phyloP scores from a whole-genome alignment of 2,888 invertebrate genomes.

The Cantharis rustica region DNA sequence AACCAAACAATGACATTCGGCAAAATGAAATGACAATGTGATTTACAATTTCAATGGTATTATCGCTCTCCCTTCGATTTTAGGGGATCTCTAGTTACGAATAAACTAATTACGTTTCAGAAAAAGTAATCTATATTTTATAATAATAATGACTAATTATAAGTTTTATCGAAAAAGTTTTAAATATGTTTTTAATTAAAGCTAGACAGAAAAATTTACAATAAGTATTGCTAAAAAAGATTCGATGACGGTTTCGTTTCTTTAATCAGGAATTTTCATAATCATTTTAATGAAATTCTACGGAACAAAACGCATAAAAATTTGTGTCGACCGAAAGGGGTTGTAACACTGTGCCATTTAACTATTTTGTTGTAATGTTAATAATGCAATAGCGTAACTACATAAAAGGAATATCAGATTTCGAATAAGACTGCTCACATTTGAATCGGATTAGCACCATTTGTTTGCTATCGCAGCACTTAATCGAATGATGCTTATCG shows the following conservation, averaged over 20 bases:
- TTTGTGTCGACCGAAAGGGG: background rate
- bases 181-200: background rate
- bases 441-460: conserved; percentile 46
- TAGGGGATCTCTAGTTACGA: conserved; percentile 42
- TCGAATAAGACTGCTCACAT: conserved; percentile 37
- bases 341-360: conserved; percentile 8
- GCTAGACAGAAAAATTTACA: too few relatives aligned
- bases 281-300: background rate
- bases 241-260: too few relatives aligned
- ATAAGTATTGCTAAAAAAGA: too few relatives aligned
- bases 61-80: conserved; percentile 37
- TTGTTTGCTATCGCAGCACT: conserved; percentile 44
- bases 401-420: conserved; percentile 46
- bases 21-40: conserved; percentile 46
- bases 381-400: conserved; percentile 43
- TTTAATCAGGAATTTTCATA: background rate
- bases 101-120: conserved; percentile 42
- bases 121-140: conserved; percentile 44
- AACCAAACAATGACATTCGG: conserved; percentile 41
- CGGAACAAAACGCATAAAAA: background rate
- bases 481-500: conserved; percentile 40
- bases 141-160: conserved; percentile 21
- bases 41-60: conserved; percentile 46
- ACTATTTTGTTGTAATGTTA: conserved; percentile 29
- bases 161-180: background rate